Evolutionary conservation across 2,888 invertebrate genomes (phyloP).

Genomic region (Eustalomyia histrio): DNA sequence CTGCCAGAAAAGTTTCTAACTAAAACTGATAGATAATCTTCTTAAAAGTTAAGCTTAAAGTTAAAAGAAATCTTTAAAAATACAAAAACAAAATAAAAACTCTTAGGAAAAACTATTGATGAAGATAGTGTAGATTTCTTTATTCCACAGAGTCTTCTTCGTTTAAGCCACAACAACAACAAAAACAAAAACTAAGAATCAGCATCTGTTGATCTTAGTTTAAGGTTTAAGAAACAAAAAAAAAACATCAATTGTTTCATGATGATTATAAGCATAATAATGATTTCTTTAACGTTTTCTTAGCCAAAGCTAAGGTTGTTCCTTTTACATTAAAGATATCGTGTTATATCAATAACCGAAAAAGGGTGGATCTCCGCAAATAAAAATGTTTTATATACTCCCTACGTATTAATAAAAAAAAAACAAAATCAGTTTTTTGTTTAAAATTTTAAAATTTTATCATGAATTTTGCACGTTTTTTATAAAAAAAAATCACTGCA

Average conservation of each 20-base stretch:
- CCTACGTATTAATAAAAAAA: slow-evolving; percentile 49
- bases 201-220: slow-evolving; percentile 63
- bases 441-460: slow-evolving; percentile 27
- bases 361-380: slow-evolving; percentile 77
- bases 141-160: slow-evolving; percentile 44
- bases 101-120: slow-evolving; percentile 54
- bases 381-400: slow-evolving; percentile 66
- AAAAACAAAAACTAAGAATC: slow-evolving; percentile 45
- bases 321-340: slow-evolving; percentile 69
- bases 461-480: slow-evolving; percentile 62
- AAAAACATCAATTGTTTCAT: slow-evolving; percentile 54
- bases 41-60: slow-evolving; percentile 18
- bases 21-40: slow-evolving; percentile 55
- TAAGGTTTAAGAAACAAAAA: slow-evolving; percentile 43
- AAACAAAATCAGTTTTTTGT: slow-evolving; percentile 39
- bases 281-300: slow-evolving; percentile 47
- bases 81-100: slow-evolving; percentile 21
- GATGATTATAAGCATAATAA: slow-evolving; percentile 55
- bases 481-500: slow-evolving; percentile 19
- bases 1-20: slow-evolving; percentile 25
- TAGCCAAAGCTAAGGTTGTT: slow-evolving; percentile 3
- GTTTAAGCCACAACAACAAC: slow-evolving; percentile 27
- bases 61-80: slow-evolving; percentile 13
- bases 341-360: slow-evolving; percentile 79
- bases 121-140: slow-evolving; percentile 63